Evolutionary conservation across 2,888 invertebrate species (phyloP).

Genomic region (Pollenia angustigena): DNA sequence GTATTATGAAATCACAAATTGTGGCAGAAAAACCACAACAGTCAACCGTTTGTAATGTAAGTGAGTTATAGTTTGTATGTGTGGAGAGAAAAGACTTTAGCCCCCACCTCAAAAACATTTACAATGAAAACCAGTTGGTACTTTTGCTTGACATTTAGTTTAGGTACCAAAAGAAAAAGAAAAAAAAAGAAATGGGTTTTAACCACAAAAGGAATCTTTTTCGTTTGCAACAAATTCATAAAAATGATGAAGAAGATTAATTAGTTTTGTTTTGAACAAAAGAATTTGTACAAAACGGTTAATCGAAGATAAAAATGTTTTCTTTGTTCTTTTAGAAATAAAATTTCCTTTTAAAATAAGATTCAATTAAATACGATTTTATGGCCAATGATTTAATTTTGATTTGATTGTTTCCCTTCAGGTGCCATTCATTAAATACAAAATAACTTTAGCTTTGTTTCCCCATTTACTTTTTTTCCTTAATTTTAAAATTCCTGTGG

Average conservation of each 20-base stretch:
- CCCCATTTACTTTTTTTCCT: no score
- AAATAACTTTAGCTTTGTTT: no score
- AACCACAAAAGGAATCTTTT: slow-evolving; percentile 1
- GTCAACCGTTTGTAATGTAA: slow-evolving; percentile 43
- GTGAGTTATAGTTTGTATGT: slow-evolving; percentile 29
- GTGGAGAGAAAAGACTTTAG: background rate
- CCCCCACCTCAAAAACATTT: background rate
- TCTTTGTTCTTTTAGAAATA: background rate
- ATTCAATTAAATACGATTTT: background rate
- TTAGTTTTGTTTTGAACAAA: slow-evolving; percentile 13
- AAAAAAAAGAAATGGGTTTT: background rate
- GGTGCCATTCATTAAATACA: background rate
- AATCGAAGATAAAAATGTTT: background rate
- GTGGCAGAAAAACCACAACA: slow-evolving; percentile 55
- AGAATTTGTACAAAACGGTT: background rate
- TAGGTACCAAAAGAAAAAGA: background rate
- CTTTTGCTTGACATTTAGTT: background rate
- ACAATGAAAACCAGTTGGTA: no score
- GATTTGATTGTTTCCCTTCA: slow-evolving; percentile 2
- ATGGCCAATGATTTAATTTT: background rate
- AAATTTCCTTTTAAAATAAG: background rate
- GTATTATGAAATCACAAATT: slow-evolving; percentile 51
- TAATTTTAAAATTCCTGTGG: no score
- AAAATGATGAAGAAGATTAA: slow-evolving; percentile 46
- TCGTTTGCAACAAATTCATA: background rate